A percentile compares a stretch with the other conserved stretches of the same genome.
phyloP scores from a whole-genome alignment of 2,888 invertebrate species.

The Ceraclea dissimilis region DNA sequence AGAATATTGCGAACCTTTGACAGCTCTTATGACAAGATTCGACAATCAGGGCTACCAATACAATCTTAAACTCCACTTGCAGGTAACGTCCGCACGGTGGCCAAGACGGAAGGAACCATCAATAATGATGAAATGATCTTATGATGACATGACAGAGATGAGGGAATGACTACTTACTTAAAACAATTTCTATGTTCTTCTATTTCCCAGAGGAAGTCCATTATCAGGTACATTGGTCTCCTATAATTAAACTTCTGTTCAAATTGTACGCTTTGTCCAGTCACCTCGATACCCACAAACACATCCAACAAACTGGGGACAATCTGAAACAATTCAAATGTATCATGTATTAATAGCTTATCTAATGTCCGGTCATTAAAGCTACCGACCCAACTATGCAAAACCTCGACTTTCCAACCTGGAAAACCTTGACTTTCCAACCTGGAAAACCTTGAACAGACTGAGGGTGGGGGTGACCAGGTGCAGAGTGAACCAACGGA shows the following conservation, averaged over 20 bases:
- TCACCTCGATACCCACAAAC: slow-evolving; percentile 97
- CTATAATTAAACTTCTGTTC: slow-evolving; percentile 97
- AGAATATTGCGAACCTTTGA: too few species aligned
- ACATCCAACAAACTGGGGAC: slow-evolving; percentile 77
- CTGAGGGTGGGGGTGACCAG: too few species aligned
- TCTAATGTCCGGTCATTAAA: not conserved
- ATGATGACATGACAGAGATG: too few species aligned
- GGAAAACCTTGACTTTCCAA: too few species aligned
- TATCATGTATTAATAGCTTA: slow-evolving; percentile 5
- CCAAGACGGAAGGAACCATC: too few species aligned
- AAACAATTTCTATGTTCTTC: slow-evolving; percentile 71
- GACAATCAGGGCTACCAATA: too few species aligned
- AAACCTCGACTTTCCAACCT: too few species aligned
- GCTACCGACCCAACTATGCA: not conserved
- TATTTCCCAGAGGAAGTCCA: slow-evolving; percentile 85
- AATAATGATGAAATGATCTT: not conserved
- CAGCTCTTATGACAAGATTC: too few species aligned
- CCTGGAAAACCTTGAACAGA: too few species aligned
- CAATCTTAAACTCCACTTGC: too few species aligned
- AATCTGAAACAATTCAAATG: slow-evolving; percentile 62
- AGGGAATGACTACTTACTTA: slow-evolving; percentile 46
- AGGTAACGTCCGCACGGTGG: too few species aligned
- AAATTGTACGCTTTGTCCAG: slow-evolving; percentile 90
- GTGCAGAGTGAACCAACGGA: too few species aligned
- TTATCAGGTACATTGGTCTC: slow-evolving; percentile 88